Conservation (phyloP, 2,888 invertebrate species). For the Coenonympha arcania region DNA sequence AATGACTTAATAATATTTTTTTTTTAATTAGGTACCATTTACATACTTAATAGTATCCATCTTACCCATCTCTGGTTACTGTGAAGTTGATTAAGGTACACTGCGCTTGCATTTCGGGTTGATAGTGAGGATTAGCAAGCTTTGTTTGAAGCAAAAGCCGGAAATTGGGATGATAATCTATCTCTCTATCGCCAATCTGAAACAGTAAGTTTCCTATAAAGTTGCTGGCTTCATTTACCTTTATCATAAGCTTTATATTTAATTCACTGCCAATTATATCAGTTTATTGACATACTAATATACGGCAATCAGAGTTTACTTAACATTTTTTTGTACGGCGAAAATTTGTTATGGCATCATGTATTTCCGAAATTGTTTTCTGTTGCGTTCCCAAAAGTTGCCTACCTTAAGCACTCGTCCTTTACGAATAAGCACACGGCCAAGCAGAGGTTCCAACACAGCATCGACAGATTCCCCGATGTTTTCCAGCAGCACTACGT, state of each 20-base stretch:
- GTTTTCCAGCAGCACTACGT: slow-evolving; percentile 87
- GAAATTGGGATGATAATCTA: slow-evolving; percentile 89
- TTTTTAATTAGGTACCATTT: background rate
- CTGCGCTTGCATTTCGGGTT: slow-evolving; percentile 97
- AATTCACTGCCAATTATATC: too few relatives aligned
- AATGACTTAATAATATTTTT: background rate
- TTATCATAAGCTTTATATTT: too few relatives aligned
- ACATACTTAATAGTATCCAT: background rate
- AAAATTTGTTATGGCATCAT: too few relatives aligned
- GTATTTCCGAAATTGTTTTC: too few relatives aligned
- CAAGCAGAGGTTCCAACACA: slow-evolving; percentile 90
- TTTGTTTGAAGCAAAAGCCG: slow-evolving; percentile 92
- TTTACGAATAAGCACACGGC: slow-evolving; percentile 90
- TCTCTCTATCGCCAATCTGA: slow-evolving; percentile 93
- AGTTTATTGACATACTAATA: too few relatives aligned
- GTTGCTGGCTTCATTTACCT: too few relatives aligned
- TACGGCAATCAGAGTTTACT: too few relatives aligned
- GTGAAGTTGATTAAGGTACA: slow-evolving; percentile 96
- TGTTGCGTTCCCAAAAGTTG: background rate
- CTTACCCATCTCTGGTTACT: slow-evolving; percentile 88
- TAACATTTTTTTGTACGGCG: too few relatives aligned
- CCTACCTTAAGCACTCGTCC: slow-evolving; percentile 79
- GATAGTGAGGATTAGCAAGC: slow-evolving; percentile 95
- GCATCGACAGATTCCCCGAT: slow-evolving; percentile 92
- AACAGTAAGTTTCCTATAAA: slow-evolving; percentile 47